These are phyloP conservation scores for Hoplostethus atlanticus DNA, from an alignment of 2,797 vertebrate genomes.

Conservation along the genomic window DNA sequence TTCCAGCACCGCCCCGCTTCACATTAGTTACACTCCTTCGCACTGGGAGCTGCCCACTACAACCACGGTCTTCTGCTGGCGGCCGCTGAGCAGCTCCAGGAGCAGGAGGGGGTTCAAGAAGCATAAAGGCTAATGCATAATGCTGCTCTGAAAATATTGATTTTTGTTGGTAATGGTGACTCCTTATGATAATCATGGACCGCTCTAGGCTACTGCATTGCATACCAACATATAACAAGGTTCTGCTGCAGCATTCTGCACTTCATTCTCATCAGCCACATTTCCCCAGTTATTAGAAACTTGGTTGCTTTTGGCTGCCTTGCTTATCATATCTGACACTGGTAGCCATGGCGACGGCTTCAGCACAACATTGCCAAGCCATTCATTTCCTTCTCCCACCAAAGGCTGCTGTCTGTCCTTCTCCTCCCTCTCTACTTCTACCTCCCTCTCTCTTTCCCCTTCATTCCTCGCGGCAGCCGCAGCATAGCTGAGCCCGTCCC, in stretches of 20 bases:
- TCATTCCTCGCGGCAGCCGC: constrained; percentile 52
- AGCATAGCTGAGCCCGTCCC: constrained; percentile 68
- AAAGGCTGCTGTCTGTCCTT: constrained; percentile 53
- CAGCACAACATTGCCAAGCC: constrained; percentile 39
- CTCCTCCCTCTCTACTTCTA: constrained; percentile 16
- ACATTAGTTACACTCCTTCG: constrained; percentile 10
- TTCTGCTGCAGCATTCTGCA: constrained; percentile 48
- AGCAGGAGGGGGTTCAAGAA: too few relatives aligned
- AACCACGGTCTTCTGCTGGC: constrained; percentile 29
- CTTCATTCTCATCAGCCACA: constrained; percentile 59
- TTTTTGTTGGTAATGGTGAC: too few relatives aligned
- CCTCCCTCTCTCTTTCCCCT: not conserved
- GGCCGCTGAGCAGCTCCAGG: not conserved
- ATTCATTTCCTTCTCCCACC: constrained; percentile 61
- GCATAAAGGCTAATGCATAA: too few relatives aligned
- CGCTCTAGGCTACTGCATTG: not conserved
- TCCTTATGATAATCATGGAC: too few relatives aligned
- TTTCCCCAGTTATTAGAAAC: constrained; percentile 28
- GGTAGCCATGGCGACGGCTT: constrained; percentile 48
- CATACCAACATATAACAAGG: constrained; percentile 15
- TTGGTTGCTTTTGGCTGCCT: constrained; percentile 43
- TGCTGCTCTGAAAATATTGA: too few relatives aligned
- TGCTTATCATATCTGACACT: constrained; percentile 32
- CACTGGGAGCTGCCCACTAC: constrained; percentile 19
- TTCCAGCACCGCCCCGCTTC: too few relatives aligned